Conservation (phyloP, 2,888 invertebrate genomes). For the Pogonocherus hispidulus region DNA sequence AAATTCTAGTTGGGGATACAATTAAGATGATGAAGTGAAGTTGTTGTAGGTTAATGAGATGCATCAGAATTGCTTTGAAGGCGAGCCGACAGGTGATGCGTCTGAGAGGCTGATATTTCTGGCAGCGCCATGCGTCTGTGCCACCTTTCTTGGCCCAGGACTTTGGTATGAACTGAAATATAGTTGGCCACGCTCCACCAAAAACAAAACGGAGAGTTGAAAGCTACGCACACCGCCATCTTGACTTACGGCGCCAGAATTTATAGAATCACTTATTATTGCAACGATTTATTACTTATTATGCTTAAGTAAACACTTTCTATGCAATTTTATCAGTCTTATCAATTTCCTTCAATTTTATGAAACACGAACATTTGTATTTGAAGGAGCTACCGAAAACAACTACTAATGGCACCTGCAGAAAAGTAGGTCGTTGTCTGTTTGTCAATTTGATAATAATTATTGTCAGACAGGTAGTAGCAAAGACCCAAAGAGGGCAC, state of each 20-base stretch:
- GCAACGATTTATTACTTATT: conserved; percentile 62
- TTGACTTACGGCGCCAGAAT: conserved; percentile 61
- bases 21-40: conserved; percentile 55
- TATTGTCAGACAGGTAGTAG: too few relatives aligned
- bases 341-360: too few relatives aligned
- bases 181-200: conserved; percentile 63
- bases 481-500: too few relatives aligned
- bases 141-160: conserved; percentile 56
- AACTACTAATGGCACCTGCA: too few relatives aligned
- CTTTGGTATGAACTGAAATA: conserved; percentile 49
- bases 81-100: conserved; percentile 59
- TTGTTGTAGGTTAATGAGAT: conserved; percentile 60
- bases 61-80: conserved; percentile 59
- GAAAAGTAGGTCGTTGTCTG: too few relatives aligned
- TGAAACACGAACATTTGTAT: too few relatives aligned
- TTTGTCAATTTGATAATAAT: too few relatives aligned
- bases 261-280: conserved; percentile 64
- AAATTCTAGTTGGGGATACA: conserved; percentile 22
- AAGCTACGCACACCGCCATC: conserved; percentile 59
- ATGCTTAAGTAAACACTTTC: too few relatives aligned
- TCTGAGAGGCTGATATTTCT: conserved; percentile 59
- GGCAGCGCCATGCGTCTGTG: conserved; percentile 53
- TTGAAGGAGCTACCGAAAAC: too few relatives aligned
- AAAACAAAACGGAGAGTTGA: conserved; percentile 60
- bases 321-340: too few relatives aligned